Evolutionary conservation across 2,113 vertebrate species (phyloP), one percentile per base, ranked within the genome.

Genomic region (Apteryx owenii): DNA sequence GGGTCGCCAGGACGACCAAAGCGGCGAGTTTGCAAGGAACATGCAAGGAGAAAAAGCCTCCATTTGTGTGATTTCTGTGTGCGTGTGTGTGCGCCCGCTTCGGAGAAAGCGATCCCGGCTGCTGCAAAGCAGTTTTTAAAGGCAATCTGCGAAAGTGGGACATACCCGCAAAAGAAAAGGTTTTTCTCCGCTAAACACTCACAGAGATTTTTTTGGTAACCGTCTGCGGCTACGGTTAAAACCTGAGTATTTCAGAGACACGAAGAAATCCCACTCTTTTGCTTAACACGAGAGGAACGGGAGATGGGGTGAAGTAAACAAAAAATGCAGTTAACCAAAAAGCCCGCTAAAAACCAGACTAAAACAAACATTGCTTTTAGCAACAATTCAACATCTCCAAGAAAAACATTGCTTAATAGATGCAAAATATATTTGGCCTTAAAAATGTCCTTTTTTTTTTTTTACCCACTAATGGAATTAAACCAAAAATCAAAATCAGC

Each of bases 341-440:
- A 82, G 66, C 5, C 51, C 61, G 10, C 73, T 72, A 46, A 77
- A 93, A 95, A 18, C 61, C 51, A 81, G 69, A 89, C 58, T 23
- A 75, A 95, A 96, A 89, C 51, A 76, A 95, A 76, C 68, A 85
- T 20, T 10, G 79, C 86, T 81, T 92, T 90, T 44, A 93, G 86
- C 91, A 92, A 87, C 81, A 81, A 96, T 85, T 90, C 78, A 8
- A 70, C 60, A 50, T 2, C 79, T 87, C 91, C 86, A 81, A 92
- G 69, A 73, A 54, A 90, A 94, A 90, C 73, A 93, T 28, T 31
- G 3, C 60, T 80, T n/a, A 58, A 81, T 9, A 56, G 54, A 78
- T 6, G 64, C 60, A 40, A 81, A 92, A 77, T 11, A 19, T 50
- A 50, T 31, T 8, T 38, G 82, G 28, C 78, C 81, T 69, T 68